Base-by-base conservation (phyloP, 2,113 vertebrate genomes). In the Ceratotherium simum region DNA sequence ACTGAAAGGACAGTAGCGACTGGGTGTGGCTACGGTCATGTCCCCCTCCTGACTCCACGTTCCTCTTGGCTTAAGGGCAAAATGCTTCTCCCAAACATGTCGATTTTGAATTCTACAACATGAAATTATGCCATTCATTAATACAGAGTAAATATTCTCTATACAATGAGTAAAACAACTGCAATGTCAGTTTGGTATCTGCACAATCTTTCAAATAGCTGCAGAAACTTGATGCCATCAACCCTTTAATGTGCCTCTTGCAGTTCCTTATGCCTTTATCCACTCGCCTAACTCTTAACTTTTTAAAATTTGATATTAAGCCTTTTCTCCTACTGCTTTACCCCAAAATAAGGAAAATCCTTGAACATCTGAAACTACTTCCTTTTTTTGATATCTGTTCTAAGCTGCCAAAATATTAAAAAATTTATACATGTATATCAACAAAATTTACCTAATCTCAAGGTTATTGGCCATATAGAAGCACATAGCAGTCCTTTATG, bases 281-380 rank as follows among this genome's bases (percentile, higher is more conserved):
- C 7, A 89, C 20, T 79, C 8, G 89, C 25, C 46, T 60, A 36
- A 67, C 33, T 91, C 20, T 83, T 51, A 85, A 48, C 14, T 27
- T 54, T 95, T 33, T 20, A 69, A 42, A 69, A n/a, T 91, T 75
- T 42, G 27, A 65, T 84, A 80, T 16, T 92, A 94, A 94, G 76
- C 5, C 23, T 73, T 86, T 89, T 72, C 3, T 60, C 25, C 17
- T 84, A 31, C 27, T 91, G 20, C 14, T 95, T 95, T 90, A 80
- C 36, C 8, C 31, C 60, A n/a, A n/a, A 92, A 82, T 69, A 60
- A 83, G 70, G 70, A 72, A 95, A 73, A 60, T 60, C 5, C 25
- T 54, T 62, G 23, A 62, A 31, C 67, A 36, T 42, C 25, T 82
- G 51, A 95, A 91, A 62, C 20, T 73, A 18, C 17, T 92, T 54